Percentiles rank a stretch among this genome's conserved stretches.
phyloP scores from a whole-genome alignment of 1,140 invertebrate species.

The Apis laboriosa region DNA sequence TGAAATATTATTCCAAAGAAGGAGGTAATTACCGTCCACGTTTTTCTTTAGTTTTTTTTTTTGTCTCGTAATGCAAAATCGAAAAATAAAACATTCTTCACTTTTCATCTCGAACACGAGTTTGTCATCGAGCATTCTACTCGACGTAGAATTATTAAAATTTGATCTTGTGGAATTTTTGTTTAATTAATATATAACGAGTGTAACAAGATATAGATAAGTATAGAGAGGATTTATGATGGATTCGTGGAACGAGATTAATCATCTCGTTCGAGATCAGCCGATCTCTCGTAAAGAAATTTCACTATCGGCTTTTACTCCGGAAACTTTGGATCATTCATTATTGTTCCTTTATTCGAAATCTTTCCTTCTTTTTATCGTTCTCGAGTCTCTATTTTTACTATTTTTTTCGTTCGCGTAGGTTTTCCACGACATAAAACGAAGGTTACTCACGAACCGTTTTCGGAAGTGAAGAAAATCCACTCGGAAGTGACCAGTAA shows the following conservation, averaged over 20 bases:
- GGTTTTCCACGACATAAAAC: conserved; percentile 20
- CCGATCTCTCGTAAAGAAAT: conserved; percentile 43
- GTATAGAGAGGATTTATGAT: neutral
- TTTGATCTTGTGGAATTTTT: conserved; percentile 2
- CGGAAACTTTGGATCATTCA: conserved; percentile 13
- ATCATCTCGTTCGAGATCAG: conserved; percentile 23
- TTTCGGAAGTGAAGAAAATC: conserved; percentile 10
- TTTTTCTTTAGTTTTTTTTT: too few relatives aligned
- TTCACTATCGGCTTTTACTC: conserved; percentile 28
- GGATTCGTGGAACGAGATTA: conserved; percentile 19
- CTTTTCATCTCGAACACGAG: too few relatives aligned
- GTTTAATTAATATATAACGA: conserved; percentile 17
- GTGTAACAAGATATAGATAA: neutral
- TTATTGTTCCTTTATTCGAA: conserved; percentile 10
- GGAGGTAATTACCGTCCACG: too few relatives aligned
- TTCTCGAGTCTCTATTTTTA: neutral
- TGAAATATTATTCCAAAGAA: neutral
- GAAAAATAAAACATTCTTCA: neutral
- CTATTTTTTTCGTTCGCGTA: conserved; percentile 8
- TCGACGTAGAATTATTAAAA: conserved; percentile 15
- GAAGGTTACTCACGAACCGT: neutral
- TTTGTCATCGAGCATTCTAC: neutral
- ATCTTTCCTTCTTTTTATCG: neutral
- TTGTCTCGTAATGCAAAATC: too few relatives aligned
- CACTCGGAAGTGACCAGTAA: neutral